These are phyloP conservation scores for Ceraclea dissimilis DNA, from an alignment of 2,888 invertebrate genomes.

Conservation along the genomic window DNA sequence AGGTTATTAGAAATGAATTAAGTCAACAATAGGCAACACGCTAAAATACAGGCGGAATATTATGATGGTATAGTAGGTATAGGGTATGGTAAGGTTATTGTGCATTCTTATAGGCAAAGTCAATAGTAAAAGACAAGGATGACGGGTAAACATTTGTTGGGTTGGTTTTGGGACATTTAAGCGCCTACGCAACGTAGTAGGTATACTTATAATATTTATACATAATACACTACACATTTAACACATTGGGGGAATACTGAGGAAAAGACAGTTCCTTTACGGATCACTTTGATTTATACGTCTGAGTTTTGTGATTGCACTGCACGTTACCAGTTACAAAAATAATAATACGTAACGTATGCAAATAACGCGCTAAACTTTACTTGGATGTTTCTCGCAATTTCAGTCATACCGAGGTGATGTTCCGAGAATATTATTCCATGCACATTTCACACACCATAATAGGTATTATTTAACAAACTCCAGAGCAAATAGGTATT, in stretches of 20 bases:
- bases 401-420: not conserved
- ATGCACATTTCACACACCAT: too few relatives aligned
- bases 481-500: too few relatives aligned
- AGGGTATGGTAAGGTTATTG: too few relatives aligned
- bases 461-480: too few relatives aligned
- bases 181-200: too few relatives aligned
- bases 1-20: too few relatives aligned
- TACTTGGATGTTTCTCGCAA: not conserved
- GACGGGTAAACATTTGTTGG: not conserved
- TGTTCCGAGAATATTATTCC: not conserved
- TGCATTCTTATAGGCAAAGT: not conserved
- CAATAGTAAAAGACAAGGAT: not conserved
- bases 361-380: constrained; percentile 8
- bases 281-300: constrained; percentile 12
- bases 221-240: too few relatives aligned
- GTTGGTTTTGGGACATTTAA: not conserved
- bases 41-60: too few relatives aligned
- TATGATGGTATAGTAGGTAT: too few relatives aligned
- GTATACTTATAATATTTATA: too few relatives aligned
- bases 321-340: constrained; percentile 5
- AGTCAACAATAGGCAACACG: too few relatives aligned
- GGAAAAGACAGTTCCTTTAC: not conserved
- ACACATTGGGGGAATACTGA: too few relatives aligned
- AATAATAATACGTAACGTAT: constrained; percentile 8
- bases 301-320: constrained; percentile 11